Evolutionary conservation across 1,140 invertebrate genomes (phyloP), one percentile per base, ranked within the genome.

Genomic region (Agrypnia vestita): DNA sequence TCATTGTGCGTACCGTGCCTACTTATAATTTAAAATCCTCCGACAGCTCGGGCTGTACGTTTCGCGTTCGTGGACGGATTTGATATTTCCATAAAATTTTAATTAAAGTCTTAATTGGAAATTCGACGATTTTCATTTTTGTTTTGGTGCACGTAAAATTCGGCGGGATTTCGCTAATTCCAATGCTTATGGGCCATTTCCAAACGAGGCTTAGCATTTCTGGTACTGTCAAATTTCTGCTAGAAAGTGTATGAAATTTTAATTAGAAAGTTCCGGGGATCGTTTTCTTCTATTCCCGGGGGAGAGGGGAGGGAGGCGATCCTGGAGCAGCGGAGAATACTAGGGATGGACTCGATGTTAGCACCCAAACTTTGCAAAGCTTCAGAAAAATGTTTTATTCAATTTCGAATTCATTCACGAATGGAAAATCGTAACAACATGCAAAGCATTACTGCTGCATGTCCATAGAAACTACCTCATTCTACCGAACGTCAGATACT

Each of bases 71-170:
- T 6, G 25, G 25, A 35, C 6, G 25, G 17, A 59, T 59, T 21
- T 3, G 55, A 19, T 59, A 64, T 64, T 64, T 64, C 19, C 61
- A 64, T 64, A 43, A 64, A 64, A 64, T 64, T 64, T 64, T 64
- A 64, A 64, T 64, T 64, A 64, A 59, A 59, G 55, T 59, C 55
- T 59, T 19, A 64, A 64, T 64, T 64, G 25, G 19, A 64, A 25
- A 64, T 35, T 64, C 35, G 19, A 13, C 19, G 0, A 43, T 21
- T 64, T 12, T 64, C n/a, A 3, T 64, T 25, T 64, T 64, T 64
- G 35, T 64, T 64, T 64, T 64, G 11, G 19, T 64, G 61, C 61
- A 64, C 35, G 25, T 21, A 59, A 59, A 59, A 59, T 59, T 19
- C 55, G 55, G 55, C 55, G 55, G 55, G 55, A 59, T 59, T 59